Evolutionary conservation across 2,797 vertebrate genomes (phyloP).

Genomic region (Petrocephalus schoutedeni): DNA sequence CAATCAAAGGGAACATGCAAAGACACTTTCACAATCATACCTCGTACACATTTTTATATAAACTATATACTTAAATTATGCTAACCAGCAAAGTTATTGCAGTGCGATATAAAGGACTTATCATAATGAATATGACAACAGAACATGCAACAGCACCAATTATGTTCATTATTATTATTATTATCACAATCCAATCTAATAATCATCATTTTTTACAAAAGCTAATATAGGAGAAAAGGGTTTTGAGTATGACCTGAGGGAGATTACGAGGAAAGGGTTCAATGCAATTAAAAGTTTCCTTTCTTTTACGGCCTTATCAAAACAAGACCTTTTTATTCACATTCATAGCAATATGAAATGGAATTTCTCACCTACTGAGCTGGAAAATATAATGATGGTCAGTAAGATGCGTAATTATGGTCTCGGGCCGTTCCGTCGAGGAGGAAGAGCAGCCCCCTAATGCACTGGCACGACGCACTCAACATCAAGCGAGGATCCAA

Average conservation of each 20-base stretch:
- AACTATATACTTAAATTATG: not conserved
- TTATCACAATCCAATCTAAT: not conserved
- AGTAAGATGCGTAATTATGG: conserved; percentile 8
- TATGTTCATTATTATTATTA: not conserved
- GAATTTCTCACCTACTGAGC: conserved; percentile 9
- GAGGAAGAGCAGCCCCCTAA: not conserved
- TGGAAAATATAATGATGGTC: conserved; percentile 3
- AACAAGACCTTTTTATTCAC: conserved; percentile 1
- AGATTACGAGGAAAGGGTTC: not conserved
- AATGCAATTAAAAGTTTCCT: conserved; percentile 5
- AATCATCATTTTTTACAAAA: conserved; percentile 6
- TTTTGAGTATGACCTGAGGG: not conserved
- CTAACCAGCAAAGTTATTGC: not conserved
- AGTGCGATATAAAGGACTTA: not conserved
- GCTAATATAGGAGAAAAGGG: not conserved
- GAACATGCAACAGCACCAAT: not conserved
- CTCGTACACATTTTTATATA: not conserved
- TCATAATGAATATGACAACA: not conserved
- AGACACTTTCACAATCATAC: not conserved
- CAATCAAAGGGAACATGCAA: not conserved
- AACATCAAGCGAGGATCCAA: not conserved
- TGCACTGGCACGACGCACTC: not conserved
- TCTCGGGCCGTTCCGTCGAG: not conserved
- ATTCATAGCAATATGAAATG: not conserved
- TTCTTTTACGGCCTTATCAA: conserved; percentile 9